Percentiles rank a stretch among this genome's conserved stretches.
These are phyloP conservation scores for Bos indicus DNA, from an alignment of 2,113 vertebrate species.

Conservation along the genomic window DNA sequence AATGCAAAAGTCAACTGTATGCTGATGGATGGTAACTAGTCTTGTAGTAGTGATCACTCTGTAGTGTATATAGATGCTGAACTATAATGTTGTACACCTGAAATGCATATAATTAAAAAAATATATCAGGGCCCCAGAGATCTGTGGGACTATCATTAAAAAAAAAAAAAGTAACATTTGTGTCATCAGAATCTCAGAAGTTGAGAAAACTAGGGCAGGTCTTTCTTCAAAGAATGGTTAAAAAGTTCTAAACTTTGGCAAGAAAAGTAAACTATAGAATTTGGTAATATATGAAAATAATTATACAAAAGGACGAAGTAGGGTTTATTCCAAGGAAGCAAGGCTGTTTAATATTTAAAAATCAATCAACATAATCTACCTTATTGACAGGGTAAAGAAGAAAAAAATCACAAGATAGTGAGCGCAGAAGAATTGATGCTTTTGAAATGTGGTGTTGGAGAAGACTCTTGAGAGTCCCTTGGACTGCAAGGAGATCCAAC, in stretches of 20 bases:
- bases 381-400: background rate
- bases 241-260: background rate
- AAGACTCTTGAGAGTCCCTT: too few species aligned
- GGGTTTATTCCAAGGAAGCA: background rate
- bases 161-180: background rate
- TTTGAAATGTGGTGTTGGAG: too few species aligned
- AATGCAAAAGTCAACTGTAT: background rate
- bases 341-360: background rate
- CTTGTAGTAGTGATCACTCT: background rate
- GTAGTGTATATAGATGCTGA: background rate
- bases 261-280: background rate
- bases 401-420: background rate
- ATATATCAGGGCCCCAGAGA: background rate
- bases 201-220: background rate
- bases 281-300: background rate
- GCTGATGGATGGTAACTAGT: background rate
- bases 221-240: background rate
- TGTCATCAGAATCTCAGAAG: background rate
- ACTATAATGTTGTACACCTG: background rate
- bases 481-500: too few species aligned
- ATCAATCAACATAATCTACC: background rate
- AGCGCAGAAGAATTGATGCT: too few species aligned
- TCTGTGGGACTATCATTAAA: background rate
- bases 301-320: background rate
- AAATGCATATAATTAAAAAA: background rate